phyloP scores from a whole-genome alignment of 2,888 invertebrate genomes.

The Hyalella azteca region DNA sequence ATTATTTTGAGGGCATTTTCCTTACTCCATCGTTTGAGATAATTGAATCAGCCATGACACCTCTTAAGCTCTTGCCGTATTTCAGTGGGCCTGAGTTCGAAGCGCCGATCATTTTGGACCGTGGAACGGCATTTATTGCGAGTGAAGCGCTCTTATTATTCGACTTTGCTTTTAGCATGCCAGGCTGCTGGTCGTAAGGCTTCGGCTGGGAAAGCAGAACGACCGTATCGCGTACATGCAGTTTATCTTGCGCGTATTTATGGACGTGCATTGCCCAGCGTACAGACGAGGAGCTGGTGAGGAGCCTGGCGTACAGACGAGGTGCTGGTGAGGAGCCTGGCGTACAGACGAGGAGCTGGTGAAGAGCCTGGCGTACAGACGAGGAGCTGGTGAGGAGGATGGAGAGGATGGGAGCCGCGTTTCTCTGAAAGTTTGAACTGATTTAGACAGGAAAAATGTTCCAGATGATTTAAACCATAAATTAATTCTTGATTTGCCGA shows the following conservation, averaged over 20 bases:
- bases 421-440: neutral
- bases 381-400: neutral
- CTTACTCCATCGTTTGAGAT: too few relatives aligned
- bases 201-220: neutral
- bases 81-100: too few relatives aligned
- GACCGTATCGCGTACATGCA: neutral
- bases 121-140: neutral
- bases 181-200: neutral
- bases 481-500: too few relatives aligned
- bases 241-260: conserved; percentile 7
- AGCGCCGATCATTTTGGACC: neutral
- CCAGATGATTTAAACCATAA: too few relatives aligned
- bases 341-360: neutral
- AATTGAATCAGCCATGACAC: too few relatives aligned
- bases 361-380: neutral
- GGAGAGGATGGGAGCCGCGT: neutral
- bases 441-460: too few relatives aligned
- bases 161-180: conserved; percentile 22
- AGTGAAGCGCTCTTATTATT: neutral
- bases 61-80: too few relatives aligned
- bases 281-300: neutral
- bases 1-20: too few relatives aligned
- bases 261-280: neutral
- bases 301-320: neutral
- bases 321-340: neutral